Evolutionary conservation across 2,888 invertebrate genomes (phyloP).

Genomic region (Anthoptus insignis): DNA sequence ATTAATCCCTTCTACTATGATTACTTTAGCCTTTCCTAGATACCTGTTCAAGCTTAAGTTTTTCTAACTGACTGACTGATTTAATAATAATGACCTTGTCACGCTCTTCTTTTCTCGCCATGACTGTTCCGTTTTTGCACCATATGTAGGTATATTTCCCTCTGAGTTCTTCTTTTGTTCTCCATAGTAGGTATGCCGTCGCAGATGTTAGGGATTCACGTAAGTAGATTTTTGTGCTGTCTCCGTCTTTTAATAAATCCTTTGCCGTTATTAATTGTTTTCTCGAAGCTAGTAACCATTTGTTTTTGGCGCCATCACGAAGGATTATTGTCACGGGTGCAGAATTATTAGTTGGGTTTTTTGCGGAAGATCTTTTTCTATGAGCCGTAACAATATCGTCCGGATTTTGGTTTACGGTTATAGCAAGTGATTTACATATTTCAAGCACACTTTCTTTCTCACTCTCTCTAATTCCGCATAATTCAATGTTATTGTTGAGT

Average conservation of each 20-base stretch:
- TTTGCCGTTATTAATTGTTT: too few relatives aligned
- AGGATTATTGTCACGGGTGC: constrained; percentile 7
- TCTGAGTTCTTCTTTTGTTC: constrained; percentile 35
- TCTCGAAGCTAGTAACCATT: constrained; percentile 15
- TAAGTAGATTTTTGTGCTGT: constrained; percentile 16
- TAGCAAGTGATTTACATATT: not conserved
- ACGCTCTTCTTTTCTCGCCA: constrained; percentile 32
- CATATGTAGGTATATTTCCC: constrained; percentile 36
- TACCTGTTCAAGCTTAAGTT: not conserved
- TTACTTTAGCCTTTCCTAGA: too few relatives aligned
- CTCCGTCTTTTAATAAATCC: not conserved
- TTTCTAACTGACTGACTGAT: not conserved
- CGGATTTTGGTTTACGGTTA: constrained; percentile 14
- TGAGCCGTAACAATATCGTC: constrained; percentile 17
- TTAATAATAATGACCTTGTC: constrained; percentile 10
- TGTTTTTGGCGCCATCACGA: not conserved
- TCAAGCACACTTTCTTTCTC: constrained; percentile 16
- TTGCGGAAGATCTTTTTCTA: too few relatives aligned
- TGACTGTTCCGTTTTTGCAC: constrained; percentile 38
- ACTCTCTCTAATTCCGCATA: constrained; percentile 21
- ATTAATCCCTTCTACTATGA: too few relatives aligned
- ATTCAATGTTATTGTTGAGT: constrained; percentile 28
- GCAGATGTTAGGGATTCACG: constrained; percentile 31
- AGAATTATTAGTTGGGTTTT: not conserved
- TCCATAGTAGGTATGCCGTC: constrained; percentile 34